These are phyloP conservation scores for Dreissena rostriformis DNA, from an alignment of 1,140 invertebrate species.

Conservation along the genomic window DNA sequence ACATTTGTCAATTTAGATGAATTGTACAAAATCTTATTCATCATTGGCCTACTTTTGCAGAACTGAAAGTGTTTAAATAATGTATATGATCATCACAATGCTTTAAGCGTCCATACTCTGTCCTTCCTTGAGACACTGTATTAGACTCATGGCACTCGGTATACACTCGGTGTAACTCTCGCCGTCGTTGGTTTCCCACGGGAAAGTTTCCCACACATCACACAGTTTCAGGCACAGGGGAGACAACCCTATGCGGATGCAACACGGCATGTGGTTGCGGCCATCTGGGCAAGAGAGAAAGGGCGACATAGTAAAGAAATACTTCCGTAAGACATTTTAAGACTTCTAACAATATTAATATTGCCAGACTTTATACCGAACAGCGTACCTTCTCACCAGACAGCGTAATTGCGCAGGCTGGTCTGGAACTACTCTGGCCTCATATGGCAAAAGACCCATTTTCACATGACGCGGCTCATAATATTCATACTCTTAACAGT, in stretches of 20 bases:
- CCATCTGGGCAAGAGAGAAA: slow-evolving; percentile 2
- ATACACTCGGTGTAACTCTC: slow-evolving; percentile 37
- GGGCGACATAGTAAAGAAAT: background rate
- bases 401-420: no score
- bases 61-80: no score
- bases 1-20: no score
- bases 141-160: background rate
- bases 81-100: no score
- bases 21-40: no score
- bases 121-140: slow-evolving; percentile 32
- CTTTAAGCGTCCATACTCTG: slow-evolving; percentile 13
- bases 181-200: slow-evolving; percentile 14
- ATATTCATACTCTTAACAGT: no score
- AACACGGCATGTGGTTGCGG: slow-evolving; percentile 19
- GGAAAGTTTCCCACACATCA: slow-evolving; percentile 10
- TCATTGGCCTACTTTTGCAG: no score
- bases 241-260: background rate
- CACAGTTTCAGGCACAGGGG: background rate
- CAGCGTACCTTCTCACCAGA: no score
- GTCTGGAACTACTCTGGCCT: no score
- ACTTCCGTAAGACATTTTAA: background rate
- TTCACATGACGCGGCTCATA: no score
- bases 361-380: background rate
- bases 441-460: no score
- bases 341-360: background rate